A percentile compares a stretch with the other conserved stretches of the same genome.
Conservation (phyloP, 1,140 invertebrate genomes). For the Hycleus cichorii region DNA sequence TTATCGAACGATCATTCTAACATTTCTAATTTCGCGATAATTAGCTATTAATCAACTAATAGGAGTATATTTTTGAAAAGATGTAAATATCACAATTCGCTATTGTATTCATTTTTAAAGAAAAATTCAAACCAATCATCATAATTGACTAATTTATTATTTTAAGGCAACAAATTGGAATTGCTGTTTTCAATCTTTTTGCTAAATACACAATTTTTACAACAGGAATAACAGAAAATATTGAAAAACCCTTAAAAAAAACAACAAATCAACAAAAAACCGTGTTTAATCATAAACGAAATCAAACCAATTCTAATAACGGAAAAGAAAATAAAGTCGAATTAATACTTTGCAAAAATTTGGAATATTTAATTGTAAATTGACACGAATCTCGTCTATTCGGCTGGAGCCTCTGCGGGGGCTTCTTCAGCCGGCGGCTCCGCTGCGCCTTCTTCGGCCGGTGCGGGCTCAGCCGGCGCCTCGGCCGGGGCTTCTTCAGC, state of each 20-base stretch:
- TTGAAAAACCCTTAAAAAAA: too few relatives aligned
- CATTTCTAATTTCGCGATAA: not conserved
- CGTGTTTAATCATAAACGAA: too few relatives aligned
- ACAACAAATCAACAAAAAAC: too few relatives aligned
- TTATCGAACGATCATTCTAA: not conserved
- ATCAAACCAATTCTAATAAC: not conserved
- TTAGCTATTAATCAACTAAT: not conserved
- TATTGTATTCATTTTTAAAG: not conserved
- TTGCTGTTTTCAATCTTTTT: too few relatives aligned
- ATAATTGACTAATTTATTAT: too few relatives aligned
- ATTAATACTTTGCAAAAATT: too few relatives aligned
- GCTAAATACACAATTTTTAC: too few relatives aligned
- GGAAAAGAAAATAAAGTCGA: not conserved
- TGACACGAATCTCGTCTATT: not conserved
- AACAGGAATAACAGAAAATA: too few relatives aligned
- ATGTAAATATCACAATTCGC: not conserved
- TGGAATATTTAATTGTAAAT: too few relatives aligned
- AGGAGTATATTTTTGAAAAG: not conserved
- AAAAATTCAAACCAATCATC: too few relatives aligned
- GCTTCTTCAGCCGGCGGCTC: not conserved
- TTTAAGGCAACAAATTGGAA: too few relatives aligned
- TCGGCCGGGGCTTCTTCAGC: constrained; percentile 28
- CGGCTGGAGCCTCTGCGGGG: not conserved
- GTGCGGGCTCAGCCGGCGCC: constrained; percentile 6
- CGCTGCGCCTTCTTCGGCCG: not conserved